Conservation (phyloP, 2,888 invertebrate genomes). For the Hirtodrosophila histrioides region DNA sequence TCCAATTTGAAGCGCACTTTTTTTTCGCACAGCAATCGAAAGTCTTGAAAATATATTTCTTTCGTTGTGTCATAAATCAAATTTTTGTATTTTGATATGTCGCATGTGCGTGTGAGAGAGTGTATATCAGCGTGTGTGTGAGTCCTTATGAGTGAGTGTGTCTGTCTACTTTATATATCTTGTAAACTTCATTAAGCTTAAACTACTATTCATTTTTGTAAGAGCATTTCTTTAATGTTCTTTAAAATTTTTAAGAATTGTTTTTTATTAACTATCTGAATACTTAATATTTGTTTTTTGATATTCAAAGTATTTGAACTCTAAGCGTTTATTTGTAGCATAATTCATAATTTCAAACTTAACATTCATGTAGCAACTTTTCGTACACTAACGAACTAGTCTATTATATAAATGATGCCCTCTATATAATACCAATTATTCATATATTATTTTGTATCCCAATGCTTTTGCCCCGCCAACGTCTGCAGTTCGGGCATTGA, state of each 20-base stretch:
- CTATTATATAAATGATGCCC: not conserved
- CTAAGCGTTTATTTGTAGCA: constrained; percentile 27
- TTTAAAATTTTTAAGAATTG: not conserved
- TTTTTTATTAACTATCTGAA: constrained; percentile 7
- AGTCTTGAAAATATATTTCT: constrained; percentile 41
- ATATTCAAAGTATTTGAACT: constrained; percentile 15
- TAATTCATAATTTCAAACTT: constrained; percentile 23
- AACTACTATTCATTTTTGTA: constrained; percentile 14
- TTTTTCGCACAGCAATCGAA: constrained; percentile 34
- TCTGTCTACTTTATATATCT: constrained; percentile 5
- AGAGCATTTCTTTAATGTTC: not conserved
- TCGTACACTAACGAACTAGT: constrained; percentile 31
- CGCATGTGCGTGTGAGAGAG: constrained; percentile 62
- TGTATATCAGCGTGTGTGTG: constrained; percentile 9
- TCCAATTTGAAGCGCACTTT: constrained; percentile 45
- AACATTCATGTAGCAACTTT: constrained; percentile 59
- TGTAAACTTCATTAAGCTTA: constrained; percentile 27
- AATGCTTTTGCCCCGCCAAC: constrained; percentile 16
- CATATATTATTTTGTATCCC: constrained; percentile 14
- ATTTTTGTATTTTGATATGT: constrained; percentile 80
- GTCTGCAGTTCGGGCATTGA: constrained; percentile 94
- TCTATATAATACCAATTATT: constrained; percentile 13
- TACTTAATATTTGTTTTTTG: constrained; percentile 46
- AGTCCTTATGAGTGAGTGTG: constrained; percentile 11
- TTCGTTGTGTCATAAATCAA: constrained; percentile 65